phyloP scores from a whole-genome alignment of 2,888 invertebrate genomes.

The Creontiades dilutus region DNA sequence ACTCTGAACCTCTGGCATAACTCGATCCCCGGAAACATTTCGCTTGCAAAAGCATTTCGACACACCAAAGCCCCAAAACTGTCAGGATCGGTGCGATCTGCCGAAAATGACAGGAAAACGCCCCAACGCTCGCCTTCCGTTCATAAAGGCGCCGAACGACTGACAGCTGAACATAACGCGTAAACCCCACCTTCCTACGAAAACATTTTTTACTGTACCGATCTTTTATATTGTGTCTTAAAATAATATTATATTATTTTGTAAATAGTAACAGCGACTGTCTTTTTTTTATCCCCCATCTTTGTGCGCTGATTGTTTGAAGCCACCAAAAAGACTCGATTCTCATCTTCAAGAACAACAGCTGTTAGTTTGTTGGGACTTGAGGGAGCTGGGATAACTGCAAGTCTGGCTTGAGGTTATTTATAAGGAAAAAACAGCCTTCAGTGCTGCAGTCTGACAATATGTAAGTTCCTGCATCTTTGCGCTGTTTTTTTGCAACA shows the following conservation, averaged over 20 bases:
- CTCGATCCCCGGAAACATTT: not conserved
- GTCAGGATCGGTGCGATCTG: not conserved
- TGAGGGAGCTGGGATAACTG: too few species aligned
- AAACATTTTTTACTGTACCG: not conserved
- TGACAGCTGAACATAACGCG: not conserved
- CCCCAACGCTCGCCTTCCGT: not conserved
- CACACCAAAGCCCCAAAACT: not conserved
- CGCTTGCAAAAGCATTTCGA: not conserved
- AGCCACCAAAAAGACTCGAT: too few species aligned
- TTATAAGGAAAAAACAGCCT: too few species aligned
- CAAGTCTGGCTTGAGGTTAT: too few species aligned
- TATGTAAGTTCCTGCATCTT: too few species aligned
- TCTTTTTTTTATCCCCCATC: too few species aligned
- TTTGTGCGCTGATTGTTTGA: too few species aligned
- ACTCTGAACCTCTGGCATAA: not conserved
- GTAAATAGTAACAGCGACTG: not conserved
- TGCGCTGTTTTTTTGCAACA: too few species aligned
- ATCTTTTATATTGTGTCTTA: not conserved
- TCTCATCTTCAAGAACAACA: too few species aligned
- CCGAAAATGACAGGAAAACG: not conserved
- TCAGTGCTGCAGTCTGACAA: too few species aligned
- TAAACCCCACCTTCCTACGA: not conserved
- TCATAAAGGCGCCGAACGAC: not conserved
- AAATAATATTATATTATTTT: constrained; percentile 28
- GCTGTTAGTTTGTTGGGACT: too few species aligned